Conservation (phyloP, 2,113 vertebrate genomes). For the Amphilophus citrinellus region DNA sequence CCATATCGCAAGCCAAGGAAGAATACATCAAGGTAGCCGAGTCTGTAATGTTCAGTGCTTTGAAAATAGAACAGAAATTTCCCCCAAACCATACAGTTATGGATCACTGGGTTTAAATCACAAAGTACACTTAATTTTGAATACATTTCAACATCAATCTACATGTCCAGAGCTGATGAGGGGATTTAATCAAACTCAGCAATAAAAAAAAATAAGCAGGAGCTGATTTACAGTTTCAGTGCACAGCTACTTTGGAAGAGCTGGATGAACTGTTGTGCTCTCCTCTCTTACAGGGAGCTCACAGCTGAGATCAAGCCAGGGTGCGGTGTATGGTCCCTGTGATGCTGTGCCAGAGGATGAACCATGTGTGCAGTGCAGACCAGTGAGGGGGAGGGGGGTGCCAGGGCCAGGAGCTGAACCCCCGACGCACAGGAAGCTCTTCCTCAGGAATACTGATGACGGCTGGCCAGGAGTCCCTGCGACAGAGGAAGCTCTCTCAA, state of each 20-base stretch:
- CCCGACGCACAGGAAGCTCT: conserved; percentile 80
- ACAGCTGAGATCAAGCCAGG: conserved; percentile 52
- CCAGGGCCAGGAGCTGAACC: conserved; percentile 58
- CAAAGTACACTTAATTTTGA: conserved; percentile 52
- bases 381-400: conserved; percentile 37
- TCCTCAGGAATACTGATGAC: conserved; percentile 83
- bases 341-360: conserved; percentile 79
- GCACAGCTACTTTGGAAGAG: conserved; percentile 24
- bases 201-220: conserved; percentile 4
- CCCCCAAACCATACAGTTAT: conserved; percentile 53
- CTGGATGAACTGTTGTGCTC: conserved; percentile 39
- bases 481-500: conserved; percentile 82
- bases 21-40: conserved; percentile 57
- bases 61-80: conserved; percentile 64
- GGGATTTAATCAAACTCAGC: conserved; percentile 38
- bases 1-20: conserved; percentile 51
- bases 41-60: conserved; percentile 60
- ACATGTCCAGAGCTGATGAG: conserved; percentile 39
- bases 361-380: conserved; percentile 65
- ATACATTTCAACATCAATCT: conserved; percentile 50
- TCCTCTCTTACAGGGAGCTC: conserved; percentile 38
- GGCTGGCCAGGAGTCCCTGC: conserved; percentile 66
- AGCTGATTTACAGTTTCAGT: conserved; percentile 29
- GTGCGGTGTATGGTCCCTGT: conserved; percentile 58
- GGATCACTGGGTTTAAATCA: conserved; percentile 47